Conservation (phyloP, 2,797 vertebrate species). For the Mormyrus proboscirostris region DNA sequence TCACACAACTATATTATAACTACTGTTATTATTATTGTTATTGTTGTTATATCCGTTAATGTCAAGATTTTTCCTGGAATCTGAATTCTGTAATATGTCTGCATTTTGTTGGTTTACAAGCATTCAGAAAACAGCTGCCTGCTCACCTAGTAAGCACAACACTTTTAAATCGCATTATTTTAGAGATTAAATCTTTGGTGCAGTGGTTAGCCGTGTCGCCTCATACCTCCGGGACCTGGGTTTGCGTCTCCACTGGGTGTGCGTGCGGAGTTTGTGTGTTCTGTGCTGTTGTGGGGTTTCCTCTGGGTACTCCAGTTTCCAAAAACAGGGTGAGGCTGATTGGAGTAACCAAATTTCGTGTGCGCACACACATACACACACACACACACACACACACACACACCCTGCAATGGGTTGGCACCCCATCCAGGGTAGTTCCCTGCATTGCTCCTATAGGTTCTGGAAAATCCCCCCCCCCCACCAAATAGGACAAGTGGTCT, state of each 20-base stretch:
- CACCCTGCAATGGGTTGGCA: not conserved
- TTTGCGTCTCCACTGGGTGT: not conserved
- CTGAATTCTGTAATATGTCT: not conserved
- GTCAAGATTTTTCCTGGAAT: not conserved
- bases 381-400: no score
- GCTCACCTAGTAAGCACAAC: not conserved
- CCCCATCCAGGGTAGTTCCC: not conserved
- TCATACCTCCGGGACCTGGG: not conserved
- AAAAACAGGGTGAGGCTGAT: no score
- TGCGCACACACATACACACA: no score
- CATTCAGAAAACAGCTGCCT: not conserved
- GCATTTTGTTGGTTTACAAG: not conserved
- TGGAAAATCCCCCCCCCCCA: no score
- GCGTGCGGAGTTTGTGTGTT: no score
- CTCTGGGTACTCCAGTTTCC: no score
- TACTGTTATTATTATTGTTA: not conserved
- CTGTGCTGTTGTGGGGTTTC: no score
- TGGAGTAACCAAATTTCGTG: no score
- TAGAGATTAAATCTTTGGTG: not conserved
- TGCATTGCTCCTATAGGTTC: not conserved
- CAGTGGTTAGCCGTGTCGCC: not conserved
- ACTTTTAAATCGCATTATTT: not conserved
- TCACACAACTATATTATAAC: not conserved
- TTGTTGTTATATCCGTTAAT: not conserved
- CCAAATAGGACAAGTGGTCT: not conserved